Evolutionary conservation across 2,797 vertebrate genomes (phyloP), one percentile per base, ranked within the genome.

Genomic region (Muscicapa comitata): DNA sequence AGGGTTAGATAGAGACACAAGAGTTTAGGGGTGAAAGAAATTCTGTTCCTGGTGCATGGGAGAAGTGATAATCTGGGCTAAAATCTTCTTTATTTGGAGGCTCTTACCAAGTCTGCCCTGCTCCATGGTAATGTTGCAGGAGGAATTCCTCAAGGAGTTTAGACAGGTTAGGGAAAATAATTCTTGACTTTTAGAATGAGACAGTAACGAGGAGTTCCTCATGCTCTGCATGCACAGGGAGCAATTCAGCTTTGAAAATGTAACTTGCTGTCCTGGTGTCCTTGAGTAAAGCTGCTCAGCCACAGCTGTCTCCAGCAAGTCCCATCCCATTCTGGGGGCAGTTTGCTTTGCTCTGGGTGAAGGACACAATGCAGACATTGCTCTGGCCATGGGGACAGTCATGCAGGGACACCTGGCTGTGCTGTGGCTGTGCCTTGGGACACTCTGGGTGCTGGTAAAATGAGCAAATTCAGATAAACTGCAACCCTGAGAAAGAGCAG

Each of bases 341-440:
- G 33, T 42, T 85, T 51, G 25, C 23, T 82, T 70, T 40, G 42
- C 29, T 81, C 5, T 48, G 21, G 24, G 5, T 43, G 77, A 87
- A 73, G 59, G 40, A 33, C 40, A 35, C 0, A 0, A 4, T 7
- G 6, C 0, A 13, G 63, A 62, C 0, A 0, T 50, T 31, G 51
- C 23, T 83, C 57, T 77, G 48, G 45, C 24, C 43, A 57, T 28
- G 80, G 74, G 51, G 50, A 70, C 26, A 47, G 33, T 17, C 4
- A 1, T 31, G 28, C 24, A 51, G 29, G 74, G 45, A 24, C 26
- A 45, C 48, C 23, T 54, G 57, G 28, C 29, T 59, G 62, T 6
- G 53, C 50, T 31, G 43, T 57, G 24, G n/a, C 67, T 37, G 35
- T 10, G 19, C 47, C 47, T 40, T 0, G 0, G 45, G 55, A 33